Conservation (phyloP, 2,797 vertebrate species). For the Oreochromis grahami region DNA sequence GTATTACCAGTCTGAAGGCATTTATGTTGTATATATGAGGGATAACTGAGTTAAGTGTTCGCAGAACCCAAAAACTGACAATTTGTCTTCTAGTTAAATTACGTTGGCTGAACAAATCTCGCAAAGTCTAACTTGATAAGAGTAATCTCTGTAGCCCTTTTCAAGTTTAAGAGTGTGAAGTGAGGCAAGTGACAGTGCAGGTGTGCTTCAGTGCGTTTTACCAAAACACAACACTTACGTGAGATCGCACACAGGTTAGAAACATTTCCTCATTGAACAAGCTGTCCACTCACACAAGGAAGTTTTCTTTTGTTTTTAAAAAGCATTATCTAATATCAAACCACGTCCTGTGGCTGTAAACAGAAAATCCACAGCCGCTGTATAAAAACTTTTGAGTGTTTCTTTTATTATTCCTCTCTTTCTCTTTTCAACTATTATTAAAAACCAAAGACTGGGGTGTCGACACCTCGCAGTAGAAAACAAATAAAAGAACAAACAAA, state of each 20-base stretch:
- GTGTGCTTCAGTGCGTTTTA: constrained; percentile 46
- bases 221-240: constrained; percentile 34
- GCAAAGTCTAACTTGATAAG: constrained; percentile 18
- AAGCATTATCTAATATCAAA: constrained; percentile 61
- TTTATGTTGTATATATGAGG: not conserved
- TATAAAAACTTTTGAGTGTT: constrained; percentile 64
- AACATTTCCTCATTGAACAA: constrained; percentile 57
- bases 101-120: constrained; percentile 1
- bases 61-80: constrained; percentile 1
- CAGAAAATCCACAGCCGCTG: constrained; percentile 60
- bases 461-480: constrained; percentile 74
- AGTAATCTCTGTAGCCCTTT: constrained; percentile 65
- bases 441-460: constrained; percentile 70
- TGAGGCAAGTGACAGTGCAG: constrained; percentile 59
- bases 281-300: constrained; percentile 52
- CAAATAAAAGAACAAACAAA: constrained; percentile 69
- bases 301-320: constrained; percentile 2
- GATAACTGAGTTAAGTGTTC: constrained; percentile 8
- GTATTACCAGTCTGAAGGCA: not conserved
- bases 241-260: constrained; percentile 49
- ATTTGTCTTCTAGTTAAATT: not conserved
- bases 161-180: constrained; percentile 50
- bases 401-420: constrained; percentile 37
- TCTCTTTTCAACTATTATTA: constrained; percentile 60
- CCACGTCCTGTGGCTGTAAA: constrained; percentile 45